Conservation (phyloP, 2,113 vertebrate genomes). For the Salvelinus fontinalis region DNA sequence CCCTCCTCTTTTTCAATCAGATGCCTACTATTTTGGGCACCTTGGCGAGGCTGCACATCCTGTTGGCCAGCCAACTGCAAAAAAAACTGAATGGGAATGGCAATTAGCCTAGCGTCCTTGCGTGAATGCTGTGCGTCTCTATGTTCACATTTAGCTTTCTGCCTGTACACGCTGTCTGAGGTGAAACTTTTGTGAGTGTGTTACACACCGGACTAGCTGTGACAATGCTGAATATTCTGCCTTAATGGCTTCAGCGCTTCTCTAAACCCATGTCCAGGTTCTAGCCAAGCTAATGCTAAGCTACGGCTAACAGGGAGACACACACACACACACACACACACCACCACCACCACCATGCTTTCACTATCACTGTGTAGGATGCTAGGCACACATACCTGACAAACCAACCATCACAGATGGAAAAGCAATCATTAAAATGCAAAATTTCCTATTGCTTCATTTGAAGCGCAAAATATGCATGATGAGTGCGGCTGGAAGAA, state of each 20-base stretch:
- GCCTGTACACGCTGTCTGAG: background rate
- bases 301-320: background rate
- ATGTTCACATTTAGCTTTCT: background rate
- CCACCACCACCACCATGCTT: background rate
- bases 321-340: too few relatives aligned
- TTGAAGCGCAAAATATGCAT: background rate
- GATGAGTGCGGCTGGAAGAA: background rate
- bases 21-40: background rate
- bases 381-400: background rate
- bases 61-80: background rate
- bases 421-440: constrained; percentile 8
- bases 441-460: background rate
- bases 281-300: background rate
- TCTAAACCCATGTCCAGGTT: background rate
- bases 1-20: background rate
- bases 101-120: background rate
- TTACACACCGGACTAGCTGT: background rate
- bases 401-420: background rate
- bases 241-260: background rate
- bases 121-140: background rate
- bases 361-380: too few relatives aligned
- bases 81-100: background rate
- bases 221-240: background rate
- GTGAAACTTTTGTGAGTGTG: background rate
- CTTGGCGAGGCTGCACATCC: background rate